A percentile compares a stretch with the other conserved stretches of the same genome.
Conservation (phyloP, 2,113 vertebrate genomes). For the Sapayoa aenigma region DNA sequence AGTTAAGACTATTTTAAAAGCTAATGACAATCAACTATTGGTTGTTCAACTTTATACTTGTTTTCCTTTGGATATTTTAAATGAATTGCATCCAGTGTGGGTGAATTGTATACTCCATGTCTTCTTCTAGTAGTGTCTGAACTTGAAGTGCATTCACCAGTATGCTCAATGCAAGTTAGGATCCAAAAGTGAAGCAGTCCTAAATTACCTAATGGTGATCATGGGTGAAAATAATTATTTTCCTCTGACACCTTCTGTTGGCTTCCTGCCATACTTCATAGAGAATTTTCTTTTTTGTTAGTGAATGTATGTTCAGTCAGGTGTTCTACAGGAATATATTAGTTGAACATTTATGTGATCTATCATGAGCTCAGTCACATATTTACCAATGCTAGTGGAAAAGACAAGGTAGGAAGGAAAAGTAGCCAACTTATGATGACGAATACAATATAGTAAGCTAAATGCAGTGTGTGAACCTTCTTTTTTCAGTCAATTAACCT, state of each 20-base stretch:
- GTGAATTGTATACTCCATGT: background rate
- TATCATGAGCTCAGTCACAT: background rate
- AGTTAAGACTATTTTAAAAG: background rate
- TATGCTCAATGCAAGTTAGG: background rate
- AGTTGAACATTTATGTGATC: background rate
- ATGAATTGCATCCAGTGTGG: background rate
- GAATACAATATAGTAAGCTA: background rate
- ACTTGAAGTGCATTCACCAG: background rate
- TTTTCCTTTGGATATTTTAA: background rate
- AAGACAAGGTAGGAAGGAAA: background rate
- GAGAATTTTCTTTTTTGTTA: background rate
- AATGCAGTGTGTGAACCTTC: background rate
- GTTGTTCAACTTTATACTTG: background rate
- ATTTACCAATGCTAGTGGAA: background rate
- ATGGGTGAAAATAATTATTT: background rate
- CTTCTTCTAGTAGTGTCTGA: background rate
- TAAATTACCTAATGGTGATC: background rate
- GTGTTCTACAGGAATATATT: background rate
- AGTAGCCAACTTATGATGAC: background rate
- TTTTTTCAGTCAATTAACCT: background rate
- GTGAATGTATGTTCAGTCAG: background rate
- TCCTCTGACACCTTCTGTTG: background rate
- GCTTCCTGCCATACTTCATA: background rate
- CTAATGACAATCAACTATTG: background rate
- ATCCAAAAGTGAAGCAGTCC: background rate